Percentiles rank a stretch among this genome's conserved stretches.
Evolutionary conservation across 2,888 invertebrate species (phyloP).

Genomic region (Dilophus febrilis): DNA sequence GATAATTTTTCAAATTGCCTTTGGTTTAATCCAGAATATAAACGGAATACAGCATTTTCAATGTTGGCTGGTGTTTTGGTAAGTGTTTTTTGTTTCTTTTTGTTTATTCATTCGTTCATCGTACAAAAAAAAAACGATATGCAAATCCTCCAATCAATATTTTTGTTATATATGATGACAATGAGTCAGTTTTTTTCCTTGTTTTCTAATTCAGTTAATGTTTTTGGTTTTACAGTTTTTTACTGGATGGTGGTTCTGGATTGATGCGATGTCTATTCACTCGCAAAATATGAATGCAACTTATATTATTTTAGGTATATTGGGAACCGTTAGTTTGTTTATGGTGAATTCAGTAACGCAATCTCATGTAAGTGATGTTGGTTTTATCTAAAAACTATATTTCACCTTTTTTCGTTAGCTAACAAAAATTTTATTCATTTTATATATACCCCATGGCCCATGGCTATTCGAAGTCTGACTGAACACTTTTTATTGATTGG

Average conservation of each 20-base stretch:
- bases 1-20: slow-evolving; percentile 66
- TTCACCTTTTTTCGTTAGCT: no score
- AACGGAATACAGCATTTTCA: slow-evolving; percentile 72
- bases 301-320: slow-evolving; percentile 85
- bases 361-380: slow-evolving; percentile 45
- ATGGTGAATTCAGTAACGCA: slow-evolving; percentile 97
- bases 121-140: slow-evolving; percentile 1
- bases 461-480: no score
- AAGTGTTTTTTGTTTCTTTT: no score
- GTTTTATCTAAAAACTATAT: no score
- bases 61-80: slow-evolving; percentile 78
- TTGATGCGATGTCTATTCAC: slow-evolving; percentile 78
- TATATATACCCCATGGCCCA: background rate
- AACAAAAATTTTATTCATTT: background rate
- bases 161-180: background rate
- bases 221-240: slow-evolving; percentile 69
- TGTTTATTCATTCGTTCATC: no score
- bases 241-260: slow-evolving; percentile 94
- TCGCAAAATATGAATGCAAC: slow-evolving; percentile 55
- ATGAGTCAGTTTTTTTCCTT: background rate
- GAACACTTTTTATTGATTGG: background rate
- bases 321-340: slow-evolving; percentile 83
- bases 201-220: slow-evolving; percentile 6
- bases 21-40: slow-evolving; percentile 73
- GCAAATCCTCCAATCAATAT: no score